Evolutionary conservation across 2,888 invertebrate genomes (phyloP), one percentile per base, ranked within the genome.

Genomic region (Drosophila leonis): DNA sequence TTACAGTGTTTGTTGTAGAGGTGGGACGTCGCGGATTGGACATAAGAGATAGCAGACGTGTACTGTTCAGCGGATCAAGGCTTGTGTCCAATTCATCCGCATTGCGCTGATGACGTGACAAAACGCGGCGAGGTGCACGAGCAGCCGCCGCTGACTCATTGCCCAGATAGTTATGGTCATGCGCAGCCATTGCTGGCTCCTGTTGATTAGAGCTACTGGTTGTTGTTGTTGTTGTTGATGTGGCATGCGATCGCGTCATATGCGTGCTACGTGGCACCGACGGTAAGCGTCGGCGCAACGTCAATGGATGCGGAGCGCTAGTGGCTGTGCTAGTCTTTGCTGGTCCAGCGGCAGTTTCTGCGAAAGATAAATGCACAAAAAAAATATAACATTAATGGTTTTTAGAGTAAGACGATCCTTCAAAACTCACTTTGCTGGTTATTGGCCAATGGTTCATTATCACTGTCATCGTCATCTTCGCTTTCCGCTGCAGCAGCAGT

Each of bases 61-160:
- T 59, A 68, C 75, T 90, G 59, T 90, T 90, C 2, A 91, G 63
- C 6, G 88, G 90, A 74, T 92, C 92, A 9, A 78, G 61, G 33
- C 86, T 90, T 24, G 75, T 74, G 72, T 93, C 93, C 60, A 92
- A 77, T 72, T 93, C 93, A 66, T 92, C 92, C 1, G 93, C 92
- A 69, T 93, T 93, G 1, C 93, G 90, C 66, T 93, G 93, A 83
- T 93, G 93, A 0, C 93, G 90, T 1, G 93, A 93, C 24, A 93
- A 73, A 13, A 91, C 89, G 15, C 92, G 92, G 3, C 93, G 90
- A 9, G 92, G 82, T n/a, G 90, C 87, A 12, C 92, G 90, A 6
- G 88, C 68, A n/a, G 83, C 83, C 12, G 70, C 76, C 20, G 88
- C 69, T 27, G 92, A 91, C 12, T 91, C 89, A 60, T 90, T 92